phyloP scores from a whole-genome alignment of 2,113 vertebrate species.

The Brachirus orientalis region DNA sequence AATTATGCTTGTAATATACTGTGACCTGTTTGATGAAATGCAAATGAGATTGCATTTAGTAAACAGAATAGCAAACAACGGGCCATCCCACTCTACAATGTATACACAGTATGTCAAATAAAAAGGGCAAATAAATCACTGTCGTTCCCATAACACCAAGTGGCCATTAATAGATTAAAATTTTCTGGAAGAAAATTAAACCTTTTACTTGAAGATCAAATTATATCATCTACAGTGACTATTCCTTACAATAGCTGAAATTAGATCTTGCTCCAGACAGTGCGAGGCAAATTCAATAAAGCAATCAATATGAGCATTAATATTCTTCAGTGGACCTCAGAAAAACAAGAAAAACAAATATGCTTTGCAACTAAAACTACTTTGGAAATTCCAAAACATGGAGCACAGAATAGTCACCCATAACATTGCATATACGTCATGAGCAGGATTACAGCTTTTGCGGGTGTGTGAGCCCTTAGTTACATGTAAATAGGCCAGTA shows the following conservation, averaged over 20 bases:
- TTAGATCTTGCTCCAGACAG: conserved; percentile 38
- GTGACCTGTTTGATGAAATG: too few species aligned
- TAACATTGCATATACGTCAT: too few species aligned
- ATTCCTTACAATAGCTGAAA: conserved; percentile 54
- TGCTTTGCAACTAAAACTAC: conserved; percentile 19
- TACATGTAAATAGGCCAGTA: too few species aligned
- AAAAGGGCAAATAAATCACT: background rate
- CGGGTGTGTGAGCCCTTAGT: too few species aligned
- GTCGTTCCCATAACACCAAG: background rate
- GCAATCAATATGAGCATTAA: conserved; percentile 57
- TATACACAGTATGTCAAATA: too few species aligned
- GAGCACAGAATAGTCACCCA: too few species aligned
- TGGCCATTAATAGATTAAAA: conserved; percentile 8
- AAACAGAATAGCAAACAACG: too few species aligned
- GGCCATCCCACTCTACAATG: too few species aligned
- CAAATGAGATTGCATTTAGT: too few species aligned
- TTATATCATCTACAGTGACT: conserved; percentile 35
- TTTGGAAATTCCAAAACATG: background rate
- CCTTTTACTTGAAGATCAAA: conserved; percentile 52
- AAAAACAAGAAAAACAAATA: background rate
- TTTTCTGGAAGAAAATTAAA: conserved; percentile 3
- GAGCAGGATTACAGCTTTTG: too few species aligned
- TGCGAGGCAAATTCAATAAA: conserved; percentile 57
- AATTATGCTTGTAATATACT: too few species aligned
- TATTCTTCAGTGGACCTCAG: conserved; percentile 34